Conservation (phyloP, 2,113 vertebrate genomes). For the Leptobrachium ailaonicum region DNA sequence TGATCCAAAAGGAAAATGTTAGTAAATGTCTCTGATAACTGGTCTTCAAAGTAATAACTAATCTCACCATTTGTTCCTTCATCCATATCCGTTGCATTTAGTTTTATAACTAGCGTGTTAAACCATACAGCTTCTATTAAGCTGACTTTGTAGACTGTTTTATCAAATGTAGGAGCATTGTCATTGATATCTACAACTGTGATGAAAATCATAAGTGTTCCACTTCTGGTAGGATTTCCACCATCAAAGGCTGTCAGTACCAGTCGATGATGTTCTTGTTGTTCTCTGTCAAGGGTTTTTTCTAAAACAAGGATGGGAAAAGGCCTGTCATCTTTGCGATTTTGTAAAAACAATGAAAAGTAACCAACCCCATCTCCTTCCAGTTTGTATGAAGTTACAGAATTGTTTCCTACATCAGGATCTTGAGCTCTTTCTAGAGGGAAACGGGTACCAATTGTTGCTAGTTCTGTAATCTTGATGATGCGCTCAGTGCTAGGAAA, state of each 20-base stretch:
- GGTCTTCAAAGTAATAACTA: constrained; percentile 69
- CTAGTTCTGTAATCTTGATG: constrained; percentile 74
- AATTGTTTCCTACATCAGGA: constrained; percentile 73
- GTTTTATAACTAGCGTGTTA: constrained; percentile 36
- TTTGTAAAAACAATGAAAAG: constrained; percentile 73
- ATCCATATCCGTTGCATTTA: constrained; percentile 52
- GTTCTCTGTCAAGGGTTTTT: constrained; percentile 61
- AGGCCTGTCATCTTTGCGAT: constrained; percentile 63
- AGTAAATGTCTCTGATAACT: constrained; percentile 65
- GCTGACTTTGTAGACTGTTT: constrained; percentile 42
- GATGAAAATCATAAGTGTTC: constrained; percentile 54
- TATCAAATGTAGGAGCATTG: constrained; percentile 55
- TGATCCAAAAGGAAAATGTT: constrained; percentile 72
- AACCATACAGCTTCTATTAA: constrained; percentile 42
- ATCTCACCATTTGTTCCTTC: constrained; percentile 57
- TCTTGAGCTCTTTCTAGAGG: constrained; percentile 75
- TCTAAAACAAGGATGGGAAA: constrained; percentile 76
- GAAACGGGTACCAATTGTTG: constrained; percentile 66
- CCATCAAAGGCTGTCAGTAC: constrained; percentile 62
- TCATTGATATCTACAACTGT: constrained; percentile 62
- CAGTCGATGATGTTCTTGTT: constrained; percentile 54
- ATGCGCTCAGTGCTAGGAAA: constrained; percentile 75
- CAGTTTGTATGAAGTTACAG: constrained; percentile 70
- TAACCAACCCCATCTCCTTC: constrained; percentile 66
- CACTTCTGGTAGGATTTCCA: constrained; percentile 52